Evolutionary conservation across 2,888 invertebrate genomes (phyloP).

Genomic region (Drosophila suboccidentalis): DNA sequence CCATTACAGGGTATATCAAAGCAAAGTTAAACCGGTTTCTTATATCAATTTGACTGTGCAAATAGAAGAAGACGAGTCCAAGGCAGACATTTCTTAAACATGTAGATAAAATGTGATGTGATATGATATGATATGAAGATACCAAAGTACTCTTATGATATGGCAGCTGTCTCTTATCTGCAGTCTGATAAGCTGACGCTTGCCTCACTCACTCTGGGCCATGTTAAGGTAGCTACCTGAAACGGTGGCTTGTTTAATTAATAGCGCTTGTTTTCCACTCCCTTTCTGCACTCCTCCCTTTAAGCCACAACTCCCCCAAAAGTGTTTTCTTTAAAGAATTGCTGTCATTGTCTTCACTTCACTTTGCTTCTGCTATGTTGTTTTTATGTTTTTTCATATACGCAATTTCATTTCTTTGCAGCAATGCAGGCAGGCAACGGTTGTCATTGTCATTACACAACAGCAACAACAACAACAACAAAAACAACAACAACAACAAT

Average conservation of each 20-base stretch:
- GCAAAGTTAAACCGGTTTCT: neutral
- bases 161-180: constrained; percentile 36
- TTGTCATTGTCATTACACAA: constrained; percentile 75
- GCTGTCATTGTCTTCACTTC: constrained; percentile 60
- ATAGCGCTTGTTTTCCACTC: constrained; percentile 49
- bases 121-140: constrained; percentile 5
- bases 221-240: constrained; percentile 68
- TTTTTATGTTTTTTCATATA: constrained; percentile 30
- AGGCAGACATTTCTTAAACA: constrained; percentile 45
- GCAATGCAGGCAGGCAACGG: constrained; percentile 41
- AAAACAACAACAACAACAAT: constrained; percentile 21
- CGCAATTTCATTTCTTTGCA: constrained; percentile 68
- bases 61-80: constrained; percentile 51
- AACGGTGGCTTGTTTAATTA: constrained; percentile 59
- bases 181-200: constrained; percentile 29
- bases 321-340: constrained; percentile 53
- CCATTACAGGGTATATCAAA: constrained; percentile 12
- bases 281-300: neutral
- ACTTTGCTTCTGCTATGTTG: neutral
- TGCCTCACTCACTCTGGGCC: constrained; percentile 66
- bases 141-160: constrained; percentile 1
- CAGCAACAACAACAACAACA: constrained; percentile 30
- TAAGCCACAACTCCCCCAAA: neutral
- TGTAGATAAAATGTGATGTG: constrained; percentile 2
- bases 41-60: constrained; percentile 49